Conservation (phyloP, 1,140 invertebrate genomes). For the Homalodisca vitripennis region DNA sequence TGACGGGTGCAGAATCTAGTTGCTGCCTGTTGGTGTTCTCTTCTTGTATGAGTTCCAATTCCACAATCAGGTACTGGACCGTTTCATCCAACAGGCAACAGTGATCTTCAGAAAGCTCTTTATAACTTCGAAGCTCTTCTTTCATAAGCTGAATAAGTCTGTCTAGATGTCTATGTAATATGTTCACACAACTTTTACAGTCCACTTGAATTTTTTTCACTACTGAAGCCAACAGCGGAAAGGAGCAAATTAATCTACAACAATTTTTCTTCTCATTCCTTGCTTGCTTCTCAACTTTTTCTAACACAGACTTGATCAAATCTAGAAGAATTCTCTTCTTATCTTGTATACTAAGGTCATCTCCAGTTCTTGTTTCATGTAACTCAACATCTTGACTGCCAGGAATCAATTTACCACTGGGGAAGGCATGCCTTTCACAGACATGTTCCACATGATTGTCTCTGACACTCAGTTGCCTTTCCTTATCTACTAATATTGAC, state of each 20-base stretch:
- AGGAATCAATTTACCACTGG: not conserved
- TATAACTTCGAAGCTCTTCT: constrained; percentile 3
- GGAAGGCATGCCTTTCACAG: constrained; percentile 4
- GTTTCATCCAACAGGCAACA: constrained; percentile 10
- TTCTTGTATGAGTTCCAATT: constrained; percentile 14
- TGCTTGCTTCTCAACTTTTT: constrained; percentile 8
- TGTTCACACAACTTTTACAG: not conserved
- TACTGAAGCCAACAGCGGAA: constrained; percentile 1
- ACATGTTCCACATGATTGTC: not conserved
- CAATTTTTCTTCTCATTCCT: constrained; percentile 4
- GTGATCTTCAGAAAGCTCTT: not conserved
- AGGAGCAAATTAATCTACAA: not conserved
- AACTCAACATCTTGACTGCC: not conserved
- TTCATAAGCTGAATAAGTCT: constrained; percentile 1
- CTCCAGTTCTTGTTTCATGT: not conserved
- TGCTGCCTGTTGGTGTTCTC: not conserved
- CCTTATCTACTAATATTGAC: not conserved
- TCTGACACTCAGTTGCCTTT: too few species aligned
- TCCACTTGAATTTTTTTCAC: constrained; percentile 10
- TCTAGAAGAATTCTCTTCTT: not conserved
- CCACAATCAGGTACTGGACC: constrained; percentile 13
- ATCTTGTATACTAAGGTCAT: not conserved
- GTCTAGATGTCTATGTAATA: not conserved
- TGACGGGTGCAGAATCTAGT: not conserved
- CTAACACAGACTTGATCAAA: not conserved